These are phyloP conservation scores for Neogale vison DNA, from an alignment of 2,113 vertebrate species.

Conservation along the genomic window DNA sequence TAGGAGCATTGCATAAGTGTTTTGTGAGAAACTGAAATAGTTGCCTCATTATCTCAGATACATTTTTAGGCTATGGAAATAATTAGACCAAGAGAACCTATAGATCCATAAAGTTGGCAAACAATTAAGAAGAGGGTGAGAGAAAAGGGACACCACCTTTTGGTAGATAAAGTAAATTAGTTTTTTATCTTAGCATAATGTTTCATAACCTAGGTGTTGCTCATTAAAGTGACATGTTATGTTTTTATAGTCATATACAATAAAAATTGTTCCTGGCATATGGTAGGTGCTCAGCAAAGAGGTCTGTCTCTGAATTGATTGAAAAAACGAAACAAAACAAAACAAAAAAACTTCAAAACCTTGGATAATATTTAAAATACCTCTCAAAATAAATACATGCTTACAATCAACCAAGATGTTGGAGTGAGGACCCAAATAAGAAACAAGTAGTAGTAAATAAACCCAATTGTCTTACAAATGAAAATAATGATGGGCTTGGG, in stretches of 20 bases:
- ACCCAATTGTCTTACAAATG: background rate
- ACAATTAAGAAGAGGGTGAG: background rate
- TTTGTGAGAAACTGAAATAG: constrained; percentile 1
- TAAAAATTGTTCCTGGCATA: background rate
- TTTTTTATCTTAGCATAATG: background rate
- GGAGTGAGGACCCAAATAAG: background rate
- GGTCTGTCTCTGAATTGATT: background rate
- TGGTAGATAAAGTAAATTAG: background rate
- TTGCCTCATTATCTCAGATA: background rate
- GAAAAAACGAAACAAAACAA: background rate
- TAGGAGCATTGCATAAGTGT: background rate
- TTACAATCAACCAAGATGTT: background rate
- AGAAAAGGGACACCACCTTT: background rate
- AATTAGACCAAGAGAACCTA: background rate
- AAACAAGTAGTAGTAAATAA: background rate
- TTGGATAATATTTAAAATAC: background rate
- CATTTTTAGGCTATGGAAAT: background rate
- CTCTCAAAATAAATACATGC: background rate
- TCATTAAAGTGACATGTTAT: background rate
- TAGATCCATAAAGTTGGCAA: background rate
- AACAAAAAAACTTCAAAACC: background rate
- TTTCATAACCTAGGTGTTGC: background rate
- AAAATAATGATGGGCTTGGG: background rate
- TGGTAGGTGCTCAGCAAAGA: background rate
- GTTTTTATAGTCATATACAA: background rate